Evolutionary conservation across 2,113 vertebrate genomes (phyloP), one percentile per base, ranked within the genome.

Genomic region (Thamnaconus septentrionalis): DNA sequence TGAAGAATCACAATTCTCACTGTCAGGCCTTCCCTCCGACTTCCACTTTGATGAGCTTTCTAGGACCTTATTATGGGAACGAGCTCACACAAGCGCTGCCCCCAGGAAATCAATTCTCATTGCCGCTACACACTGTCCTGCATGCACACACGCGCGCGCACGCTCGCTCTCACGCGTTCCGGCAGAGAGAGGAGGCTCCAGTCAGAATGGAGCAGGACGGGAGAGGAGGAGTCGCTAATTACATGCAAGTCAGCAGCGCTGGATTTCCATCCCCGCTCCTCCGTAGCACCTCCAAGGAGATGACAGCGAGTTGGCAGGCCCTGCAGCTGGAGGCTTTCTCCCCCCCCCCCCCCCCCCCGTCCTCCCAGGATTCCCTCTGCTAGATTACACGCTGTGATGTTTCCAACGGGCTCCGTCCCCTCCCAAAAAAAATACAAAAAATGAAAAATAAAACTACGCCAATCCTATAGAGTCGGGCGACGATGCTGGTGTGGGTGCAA

Each of bases 231-330:
- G 64, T n/a, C 61, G 79, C 79, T 84, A 82, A 87, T 86, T 85
- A 85, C 73, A 80, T 78, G 76, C 75, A 3, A 85, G 80, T 81
- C 82, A 79, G 77, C 77, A 79, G 66, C 75, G 43, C 47, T 70
- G 69, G 71, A 74, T 83, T 85, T 78, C 78, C 81, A 66, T 76
- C 70, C 64, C 59, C 63, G 10, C 75, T 80, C 75, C 18, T 66
- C 66, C 81, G 76, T 80, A 76, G 80, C 85, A 85, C 78, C 82
- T 88, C 83, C 68, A 78, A 67, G 68, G 55, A 84, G 83, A 89
- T 82, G 83, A 87, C 91, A 89, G 86, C 62, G 71, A 85, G 80
- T 85, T 90, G 87, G 84, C 83, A 84, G 80, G 73, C 84, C 75
- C 82, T 80, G 68, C 84, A 76, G 79, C 79, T 83, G 71, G 77